These are phyloP conservation scores for Oreochromis spilurus DNA, from an alignment of 2,113 vertebrate genomes.

Conservation along the genomic window DNA sequence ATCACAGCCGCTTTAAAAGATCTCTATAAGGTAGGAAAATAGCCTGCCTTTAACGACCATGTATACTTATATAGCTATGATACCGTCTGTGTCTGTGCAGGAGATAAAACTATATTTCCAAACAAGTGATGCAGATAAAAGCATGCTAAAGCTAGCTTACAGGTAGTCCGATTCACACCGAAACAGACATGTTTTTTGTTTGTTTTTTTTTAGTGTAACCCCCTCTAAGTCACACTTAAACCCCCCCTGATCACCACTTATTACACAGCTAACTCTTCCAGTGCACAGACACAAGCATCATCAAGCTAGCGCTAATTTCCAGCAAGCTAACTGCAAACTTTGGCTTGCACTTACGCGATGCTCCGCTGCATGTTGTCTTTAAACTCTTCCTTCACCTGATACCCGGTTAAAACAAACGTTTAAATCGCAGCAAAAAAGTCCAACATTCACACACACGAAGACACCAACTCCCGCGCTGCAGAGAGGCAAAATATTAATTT, in stretches of 20 bases:
- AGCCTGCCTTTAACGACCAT: background rate
- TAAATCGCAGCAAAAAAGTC: background rate
- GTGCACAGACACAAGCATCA: background rate
- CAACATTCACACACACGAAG: background rate
- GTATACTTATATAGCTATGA: background rate
- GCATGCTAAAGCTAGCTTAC: background rate
- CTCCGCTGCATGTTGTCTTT: conserved; percentile 70
- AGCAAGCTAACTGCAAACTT: background rate
- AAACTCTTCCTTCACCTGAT: background rate
- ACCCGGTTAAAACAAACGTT: background rate
- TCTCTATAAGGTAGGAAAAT: background rate
- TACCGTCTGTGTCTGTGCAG: background rate
- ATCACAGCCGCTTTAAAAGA: background rate
- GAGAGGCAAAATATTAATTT: background rate
- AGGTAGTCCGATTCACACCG: background rate
- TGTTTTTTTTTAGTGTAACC: background rate
- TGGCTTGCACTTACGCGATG: conserved; percentile 67
- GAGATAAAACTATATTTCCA: background rate
- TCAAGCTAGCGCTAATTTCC: background rate
- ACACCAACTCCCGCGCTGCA: conserved; percentile 52
- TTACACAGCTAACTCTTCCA: background rate
- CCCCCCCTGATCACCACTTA: background rate
- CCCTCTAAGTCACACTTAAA: background rate
- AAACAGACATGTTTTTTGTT: background rate
- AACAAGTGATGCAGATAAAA: background rate